Percentiles rank a stretch among this genome's conserved stretches.
These are phyloP conservation scores for Limnephilus rhombicus DNA, from an alignment of 2,888 invertebrate species.

Conservation along the genomic window DNA sequence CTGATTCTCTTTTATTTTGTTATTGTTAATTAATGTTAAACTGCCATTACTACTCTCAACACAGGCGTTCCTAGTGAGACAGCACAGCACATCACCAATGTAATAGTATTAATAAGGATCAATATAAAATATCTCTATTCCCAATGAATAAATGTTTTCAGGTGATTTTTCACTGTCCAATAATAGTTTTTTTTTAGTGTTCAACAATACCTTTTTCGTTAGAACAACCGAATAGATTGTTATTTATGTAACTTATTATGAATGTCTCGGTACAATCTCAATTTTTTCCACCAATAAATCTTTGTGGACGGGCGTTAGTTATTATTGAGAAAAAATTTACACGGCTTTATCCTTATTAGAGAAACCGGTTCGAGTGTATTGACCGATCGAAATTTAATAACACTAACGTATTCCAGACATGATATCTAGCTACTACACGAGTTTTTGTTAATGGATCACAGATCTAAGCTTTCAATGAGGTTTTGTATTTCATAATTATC, in stretches of 20 bases:
- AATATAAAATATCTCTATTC: too few relatives aligned
- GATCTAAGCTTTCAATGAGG: neutral
- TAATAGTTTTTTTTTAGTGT: too few relatives aligned
- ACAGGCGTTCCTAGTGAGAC: too few relatives aligned
- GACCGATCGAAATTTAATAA: constrained; percentile 22
- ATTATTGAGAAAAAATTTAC: neutral
- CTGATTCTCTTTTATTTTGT: too few relatives aligned
- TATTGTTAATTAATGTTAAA: too few relatives aligned
- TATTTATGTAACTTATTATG: neutral
- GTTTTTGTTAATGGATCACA: neutral
- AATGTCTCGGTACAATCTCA: neutral
- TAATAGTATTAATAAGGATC: too few relatives aligned
- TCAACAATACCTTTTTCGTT: neutral
- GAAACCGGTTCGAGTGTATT: constrained; percentile 25
- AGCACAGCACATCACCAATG: too few relatives aligned
- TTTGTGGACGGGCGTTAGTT: neutral
- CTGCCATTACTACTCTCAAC: too few relatives aligned
- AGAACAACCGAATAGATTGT: neutral
- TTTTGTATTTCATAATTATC: neutral
- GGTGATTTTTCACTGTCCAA: too few relatives aligned
- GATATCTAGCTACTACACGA: neutral
- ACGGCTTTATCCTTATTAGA: constrained; percentile 21
- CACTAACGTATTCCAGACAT: neutral
- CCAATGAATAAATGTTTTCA: too few relatives aligned
- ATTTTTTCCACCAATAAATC: neutral